Conservation (phyloP, 2,113 vertebrate genomes). For the Atlantisia rogersi region DNA sequence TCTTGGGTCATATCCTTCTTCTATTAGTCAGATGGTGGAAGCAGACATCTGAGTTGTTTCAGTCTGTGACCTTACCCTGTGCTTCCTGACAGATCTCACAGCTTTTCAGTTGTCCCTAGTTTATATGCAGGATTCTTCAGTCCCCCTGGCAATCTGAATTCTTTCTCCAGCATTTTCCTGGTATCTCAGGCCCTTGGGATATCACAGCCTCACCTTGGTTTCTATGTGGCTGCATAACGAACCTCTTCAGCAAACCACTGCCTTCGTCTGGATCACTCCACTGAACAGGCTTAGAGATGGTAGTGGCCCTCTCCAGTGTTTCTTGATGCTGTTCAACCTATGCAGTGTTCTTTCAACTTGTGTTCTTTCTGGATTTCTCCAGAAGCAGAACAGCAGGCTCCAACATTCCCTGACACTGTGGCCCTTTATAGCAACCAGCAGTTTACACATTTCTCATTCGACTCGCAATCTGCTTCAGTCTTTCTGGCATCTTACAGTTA, state of each 20-base stretch:
- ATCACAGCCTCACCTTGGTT: not conserved
- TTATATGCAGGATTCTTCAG: conserved; percentile 32
- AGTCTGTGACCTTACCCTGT: conserved; percentile 22
- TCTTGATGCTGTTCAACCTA: not conserved
- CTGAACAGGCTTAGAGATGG: not conserved
- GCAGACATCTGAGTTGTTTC: conserved; percentile 52
- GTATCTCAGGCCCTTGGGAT: not conserved
- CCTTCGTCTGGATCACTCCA: not conserved
- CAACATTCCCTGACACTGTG: not conserved
- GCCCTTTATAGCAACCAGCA: conserved; percentile 45
- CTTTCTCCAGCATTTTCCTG: not conserved
- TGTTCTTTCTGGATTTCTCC: conserved; percentile 7
- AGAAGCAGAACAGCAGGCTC: conserved; percentile 36
- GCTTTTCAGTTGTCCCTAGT: conserved; percentile 32
- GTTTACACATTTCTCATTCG: conserved; percentile 55
- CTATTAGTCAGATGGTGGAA: conserved; percentile 32
- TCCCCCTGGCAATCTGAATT: conserved; percentile 13
- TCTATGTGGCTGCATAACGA: not conserved
- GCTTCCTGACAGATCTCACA: conserved; percentile 12
- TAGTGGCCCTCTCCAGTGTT: not conserved
- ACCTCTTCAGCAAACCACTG: not conserved
- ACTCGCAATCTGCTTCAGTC: conserved; percentile 42
- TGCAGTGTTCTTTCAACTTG: not conserved
- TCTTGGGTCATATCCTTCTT: conserved; percentile 55
- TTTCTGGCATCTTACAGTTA: conserved; percentile 22